Evolutionary conservation across 1,140 invertebrate genomes (phyloP), one percentile per base, ranked within the genome.

Genomic region (Cotesia glomerata): DNA sequence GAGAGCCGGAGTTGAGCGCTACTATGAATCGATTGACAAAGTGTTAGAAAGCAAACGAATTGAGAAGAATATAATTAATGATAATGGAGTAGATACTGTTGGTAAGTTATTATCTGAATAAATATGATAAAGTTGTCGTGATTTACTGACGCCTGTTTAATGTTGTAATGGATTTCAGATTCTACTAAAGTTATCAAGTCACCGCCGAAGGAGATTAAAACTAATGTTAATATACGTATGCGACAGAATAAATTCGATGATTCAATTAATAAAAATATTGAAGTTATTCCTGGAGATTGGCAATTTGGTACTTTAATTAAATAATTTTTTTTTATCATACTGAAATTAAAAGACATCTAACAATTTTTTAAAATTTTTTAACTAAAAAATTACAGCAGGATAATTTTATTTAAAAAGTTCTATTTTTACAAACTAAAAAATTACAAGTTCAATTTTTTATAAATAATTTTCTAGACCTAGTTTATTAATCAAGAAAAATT

Each of bases 141-240:
- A 26, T 26, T 26, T 26, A 45, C 59, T 18, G 13, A 49, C 13
- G 26, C 8, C 5, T 35, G 34, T 5, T 62, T 65, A 14, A 69
- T 56, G 52, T 39, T 54, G 34, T 35, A 3, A 51, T 70, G 13
- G 59, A 61, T 65, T 73, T 35, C 59, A 87, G 85, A 87, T 79
- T 79, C 84, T 13, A 70, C 36, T 4, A 26, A 71, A 32, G 66
- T 71, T 9, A 75, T 80, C 0, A 85, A 86, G 62, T 86, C 85
- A 49, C 85, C 86, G 0, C 74, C 84, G 5, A 88, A 88, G 72
- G 85, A 87, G 11, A 70, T 84, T 0, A 88, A 88, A 45, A 86
- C 85, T 0, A 86, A 83, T 72, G 85, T 85, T 70, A 88, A 88
- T 78, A 70, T 88, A 13, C 82, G 84, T 75, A 84, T 85, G 84